phyloP scores from a whole-genome alignment of 2,797 vertebrate species.

The Alcedo atthis region DNA sequence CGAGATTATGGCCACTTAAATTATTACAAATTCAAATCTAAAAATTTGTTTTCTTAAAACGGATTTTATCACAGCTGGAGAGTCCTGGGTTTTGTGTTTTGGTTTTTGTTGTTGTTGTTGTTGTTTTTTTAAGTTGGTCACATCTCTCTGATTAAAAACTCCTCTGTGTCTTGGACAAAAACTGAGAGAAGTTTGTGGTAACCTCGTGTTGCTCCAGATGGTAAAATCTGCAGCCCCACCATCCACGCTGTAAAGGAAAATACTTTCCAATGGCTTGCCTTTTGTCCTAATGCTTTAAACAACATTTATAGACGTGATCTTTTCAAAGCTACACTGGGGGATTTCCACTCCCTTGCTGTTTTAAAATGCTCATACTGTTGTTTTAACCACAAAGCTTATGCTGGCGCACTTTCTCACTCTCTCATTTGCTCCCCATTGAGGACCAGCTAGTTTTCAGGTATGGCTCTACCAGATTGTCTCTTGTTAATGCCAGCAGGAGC shows the following conservation, averaged over 20 bases:
- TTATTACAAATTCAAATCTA: not conserved
- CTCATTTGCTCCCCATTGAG: slow-evolving; percentile 36
- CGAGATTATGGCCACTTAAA: not conserved
- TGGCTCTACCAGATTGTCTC: not conserved
- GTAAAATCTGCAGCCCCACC: not conserved
- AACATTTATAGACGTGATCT: slow-evolving; percentile 30
- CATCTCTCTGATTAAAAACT: not conserved
- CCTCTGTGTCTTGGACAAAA: not conserved
- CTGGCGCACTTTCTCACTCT: not conserved
- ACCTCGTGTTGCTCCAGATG: not conserved
- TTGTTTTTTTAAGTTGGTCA: not conserved
- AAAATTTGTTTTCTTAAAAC: not conserved
- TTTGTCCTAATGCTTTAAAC: not conserved
- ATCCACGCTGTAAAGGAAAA: not conserved
- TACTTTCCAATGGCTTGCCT: not conserved
- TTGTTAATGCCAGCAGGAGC: not conserved
- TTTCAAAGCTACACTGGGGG: slow-evolving; percentile 48
- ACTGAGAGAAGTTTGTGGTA: not conserved
- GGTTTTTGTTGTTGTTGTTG: no score
- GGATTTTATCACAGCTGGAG: not conserved
- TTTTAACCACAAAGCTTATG: slow-evolving; percentile 38
- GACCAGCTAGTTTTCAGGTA: slow-evolving; percentile 35
- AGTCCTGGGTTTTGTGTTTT: no score
- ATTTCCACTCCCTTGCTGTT: slow-evolving; percentile 62
- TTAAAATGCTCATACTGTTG: slow-evolving; percentile 10